Evolutionary conservation across 2,113 vertebrate genomes (phyloP).

Genomic region (Taxidea taxus): DNA sequence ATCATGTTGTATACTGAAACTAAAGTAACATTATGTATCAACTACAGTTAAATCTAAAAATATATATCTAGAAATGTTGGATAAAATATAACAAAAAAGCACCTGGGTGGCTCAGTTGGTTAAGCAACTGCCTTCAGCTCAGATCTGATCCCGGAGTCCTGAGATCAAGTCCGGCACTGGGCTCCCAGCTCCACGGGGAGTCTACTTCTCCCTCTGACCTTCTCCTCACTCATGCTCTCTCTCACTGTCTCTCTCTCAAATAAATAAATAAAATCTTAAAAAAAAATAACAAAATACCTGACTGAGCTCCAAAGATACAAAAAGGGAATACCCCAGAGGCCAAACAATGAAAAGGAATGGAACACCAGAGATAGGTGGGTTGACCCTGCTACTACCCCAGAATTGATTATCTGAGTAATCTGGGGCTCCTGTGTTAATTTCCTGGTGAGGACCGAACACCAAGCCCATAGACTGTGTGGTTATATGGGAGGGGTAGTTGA

Average conservation of each 20-base stretch:
- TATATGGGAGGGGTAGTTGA: background rate
- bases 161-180: no score
- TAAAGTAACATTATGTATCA: background rate
- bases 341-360: background rate
- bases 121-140: no score
- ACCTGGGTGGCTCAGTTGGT: no score
- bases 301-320: background rate
- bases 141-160: no score
- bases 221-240: no score
- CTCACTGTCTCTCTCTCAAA: no score
- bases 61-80: background rate
- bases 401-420: background rate
- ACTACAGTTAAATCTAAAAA: background rate
- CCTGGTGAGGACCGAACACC: no score
- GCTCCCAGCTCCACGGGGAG: no score
- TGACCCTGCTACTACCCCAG: background rate
- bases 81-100: background rate
- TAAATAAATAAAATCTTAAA: no score
- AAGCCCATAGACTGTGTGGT: background rate
- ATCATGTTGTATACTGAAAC: background rate
- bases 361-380: background rate
- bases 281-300: background rate
- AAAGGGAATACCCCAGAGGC: background rate
- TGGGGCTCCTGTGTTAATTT: background rate
- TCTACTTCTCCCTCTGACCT: no score